These are phyloP conservation scores for Motacilla alba DNA, from an alignment of 2,113 vertebrate species.

Conservation along the genomic window DNA sequence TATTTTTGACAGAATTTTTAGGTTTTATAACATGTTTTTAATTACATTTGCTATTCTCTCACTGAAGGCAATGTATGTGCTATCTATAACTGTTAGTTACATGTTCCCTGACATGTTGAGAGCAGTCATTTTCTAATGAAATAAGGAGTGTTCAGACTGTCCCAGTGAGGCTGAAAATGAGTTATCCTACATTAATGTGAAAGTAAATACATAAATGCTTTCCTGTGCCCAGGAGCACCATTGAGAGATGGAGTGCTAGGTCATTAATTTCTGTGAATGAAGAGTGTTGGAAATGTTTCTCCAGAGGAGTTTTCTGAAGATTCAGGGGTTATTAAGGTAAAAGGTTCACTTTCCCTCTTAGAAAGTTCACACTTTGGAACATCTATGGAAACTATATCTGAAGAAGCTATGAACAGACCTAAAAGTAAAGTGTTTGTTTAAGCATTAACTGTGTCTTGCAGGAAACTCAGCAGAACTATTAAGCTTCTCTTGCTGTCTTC, in stretches of 20 bases:
- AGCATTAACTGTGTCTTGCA: neutral
- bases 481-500: neutral
- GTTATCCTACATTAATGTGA: neutral
- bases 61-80: neutral
- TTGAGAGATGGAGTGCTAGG: neutral
- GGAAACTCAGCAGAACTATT: neutral
- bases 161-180: neutral
- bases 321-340: neutral
- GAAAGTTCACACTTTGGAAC: neutral
- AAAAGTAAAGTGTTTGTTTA: neutral
- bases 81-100: neutral
- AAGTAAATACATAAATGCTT: constrained; percentile 13
- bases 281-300: neutral
- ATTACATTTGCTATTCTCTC: neutral
- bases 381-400: neutral
- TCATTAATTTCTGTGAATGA: constrained; percentile 7
- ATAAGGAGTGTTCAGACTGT: neutral
- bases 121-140: neutral
- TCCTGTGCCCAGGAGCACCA: neutral
- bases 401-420: neutral
- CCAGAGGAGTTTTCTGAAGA: neutral
- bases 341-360: neutral
- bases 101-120: neutral
- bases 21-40: neutral
- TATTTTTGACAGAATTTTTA: neutral